phyloP scores from a whole-genome alignment of 2,797 vertebrate genomes.

The Chrosomus eos region DNA sequence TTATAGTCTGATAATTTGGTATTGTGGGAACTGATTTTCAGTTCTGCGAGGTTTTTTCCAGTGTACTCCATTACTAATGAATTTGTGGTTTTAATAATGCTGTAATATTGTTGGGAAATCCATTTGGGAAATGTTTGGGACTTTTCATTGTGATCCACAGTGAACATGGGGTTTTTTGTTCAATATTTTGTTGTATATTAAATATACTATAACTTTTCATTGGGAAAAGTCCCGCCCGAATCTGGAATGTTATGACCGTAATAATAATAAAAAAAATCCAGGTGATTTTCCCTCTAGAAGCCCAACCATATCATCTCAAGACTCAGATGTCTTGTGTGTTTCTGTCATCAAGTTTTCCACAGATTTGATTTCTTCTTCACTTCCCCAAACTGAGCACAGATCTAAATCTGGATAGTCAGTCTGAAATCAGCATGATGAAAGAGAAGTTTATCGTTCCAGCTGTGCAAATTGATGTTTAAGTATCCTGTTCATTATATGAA shows the following conservation, averaged over 20 bases:
- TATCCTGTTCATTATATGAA: neutral
- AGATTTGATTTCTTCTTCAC: slow-evolving; percentile 12
- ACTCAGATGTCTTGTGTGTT: slow-evolving; percentile 10
- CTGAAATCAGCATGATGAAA: neutral
- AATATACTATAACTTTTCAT: neutral
- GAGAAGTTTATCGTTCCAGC: neutral
- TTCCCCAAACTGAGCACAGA: slow-evolving; percentile 3
- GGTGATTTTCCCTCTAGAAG: slow-evolving; percentile 9
- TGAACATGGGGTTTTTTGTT: slow-evolving; percentile 16
- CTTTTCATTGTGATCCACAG: neutral
- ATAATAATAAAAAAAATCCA: neutral
- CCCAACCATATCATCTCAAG: neutral
- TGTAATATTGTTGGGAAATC: neutral
- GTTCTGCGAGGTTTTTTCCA: neutral
- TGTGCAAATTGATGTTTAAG: neutral
- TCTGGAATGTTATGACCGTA: neutral
- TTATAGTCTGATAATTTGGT: neutral
- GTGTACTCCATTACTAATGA: neutral
- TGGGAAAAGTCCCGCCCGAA: neutral
- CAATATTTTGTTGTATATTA: neutral
- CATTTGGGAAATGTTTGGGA: slow-evolving; percentile 1
- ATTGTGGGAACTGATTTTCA: neutral
- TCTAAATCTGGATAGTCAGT: neutral
- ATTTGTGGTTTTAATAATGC: neutral
- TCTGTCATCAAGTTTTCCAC: neutral